Evolutionary conservation across 1,140 invertebrate genomes (phyloP).

Genomic region (Macrobrachium nipponense): DNA sequence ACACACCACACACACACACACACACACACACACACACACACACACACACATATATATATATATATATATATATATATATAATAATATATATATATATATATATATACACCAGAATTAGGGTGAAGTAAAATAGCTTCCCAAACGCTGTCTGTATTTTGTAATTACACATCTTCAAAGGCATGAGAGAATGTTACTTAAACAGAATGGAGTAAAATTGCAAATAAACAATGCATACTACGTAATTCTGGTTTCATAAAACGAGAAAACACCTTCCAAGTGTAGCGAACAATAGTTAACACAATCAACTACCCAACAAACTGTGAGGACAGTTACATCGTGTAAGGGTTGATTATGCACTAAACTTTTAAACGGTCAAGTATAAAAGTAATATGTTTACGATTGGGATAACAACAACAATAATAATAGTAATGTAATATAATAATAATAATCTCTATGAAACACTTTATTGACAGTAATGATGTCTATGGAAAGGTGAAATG

Average conservation of each 20-base stretch:
- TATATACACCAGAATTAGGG: background rate
- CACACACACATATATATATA: constrained; percentile 24
- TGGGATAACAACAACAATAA: constrained; percentile 9
- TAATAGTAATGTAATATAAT: constrained; percentile 1
- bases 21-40: constrained; percentile 8
- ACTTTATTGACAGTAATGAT: background rate
- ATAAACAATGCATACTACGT: no score
- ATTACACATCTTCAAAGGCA: background rate
- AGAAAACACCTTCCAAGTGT: no score
- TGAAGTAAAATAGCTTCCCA: background rate
- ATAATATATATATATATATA: background rate
- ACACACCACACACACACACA: constrained; percentile 13
- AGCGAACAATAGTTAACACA: no score
- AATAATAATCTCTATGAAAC: background rate
- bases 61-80: constrained; percentile 28
- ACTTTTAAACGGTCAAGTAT: background rate
- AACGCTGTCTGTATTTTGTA: background rate
- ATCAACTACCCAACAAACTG: no score
- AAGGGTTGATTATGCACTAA: background rate
- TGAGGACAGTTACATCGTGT: no score
- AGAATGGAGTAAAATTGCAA: no score
- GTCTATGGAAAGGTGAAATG: background rate
- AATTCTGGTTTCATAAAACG: no score
- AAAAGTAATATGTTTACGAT: background rate
- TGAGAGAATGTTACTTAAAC: no score